Conservation (phyloP, 1,140 invertebrate species). For the Drosophila ironensis region DNA sequence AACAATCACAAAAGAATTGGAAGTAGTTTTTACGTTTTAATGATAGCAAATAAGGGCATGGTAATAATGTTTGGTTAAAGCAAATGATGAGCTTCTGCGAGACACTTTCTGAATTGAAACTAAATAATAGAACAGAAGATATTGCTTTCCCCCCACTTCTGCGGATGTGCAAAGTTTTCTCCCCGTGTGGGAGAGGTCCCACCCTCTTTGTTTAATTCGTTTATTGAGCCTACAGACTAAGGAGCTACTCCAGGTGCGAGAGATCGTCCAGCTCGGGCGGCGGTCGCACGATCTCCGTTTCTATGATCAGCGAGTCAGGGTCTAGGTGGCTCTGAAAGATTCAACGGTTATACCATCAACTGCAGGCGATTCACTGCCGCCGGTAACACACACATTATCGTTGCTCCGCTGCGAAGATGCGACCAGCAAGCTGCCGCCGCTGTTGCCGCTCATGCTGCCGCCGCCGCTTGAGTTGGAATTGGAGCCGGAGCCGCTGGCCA, state of each 20-base stretch:
- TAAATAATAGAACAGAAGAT: too few species aligned
- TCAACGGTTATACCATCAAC: conserved; percentile 43
- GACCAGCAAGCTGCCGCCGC: conserved; percentile 15
- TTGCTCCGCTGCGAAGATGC: conserved; percentile 32
- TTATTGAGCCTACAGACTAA: conserved; percentile 20
- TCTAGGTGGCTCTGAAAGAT: conserved; percentile 75
- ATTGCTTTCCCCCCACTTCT: too few species aligned
- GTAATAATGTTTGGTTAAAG: too few species aligned
- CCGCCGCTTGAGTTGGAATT: conserved; percentile 52
- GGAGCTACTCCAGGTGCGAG: conserved; percentile 70
- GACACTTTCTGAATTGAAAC: too few species aligned
- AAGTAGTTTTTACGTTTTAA: too few species aligned
- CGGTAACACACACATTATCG: conserved; percentile 73
- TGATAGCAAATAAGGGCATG: too few species aligned
- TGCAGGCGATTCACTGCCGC: conserved; percentile 45
- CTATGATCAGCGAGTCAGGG: conserved; percentile 74
- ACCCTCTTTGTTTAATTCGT: conserved; percentile 42
- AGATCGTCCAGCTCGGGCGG: conserved; percentile 76
- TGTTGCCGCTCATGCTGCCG: conserved; percentile 6
- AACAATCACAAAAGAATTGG: too few species aligned
- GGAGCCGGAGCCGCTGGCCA: conserved; percentile 51
- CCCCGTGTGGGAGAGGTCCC: too few species aligned
- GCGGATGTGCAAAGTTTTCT: too few species aligned
- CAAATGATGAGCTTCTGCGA: too few species aligned
- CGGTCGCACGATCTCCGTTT: conserved; percentile 71